Evolutionary conservation across 2,888 invertebrate species (phyloP).

Genomic region (Xestia ashworthii): DNA sequence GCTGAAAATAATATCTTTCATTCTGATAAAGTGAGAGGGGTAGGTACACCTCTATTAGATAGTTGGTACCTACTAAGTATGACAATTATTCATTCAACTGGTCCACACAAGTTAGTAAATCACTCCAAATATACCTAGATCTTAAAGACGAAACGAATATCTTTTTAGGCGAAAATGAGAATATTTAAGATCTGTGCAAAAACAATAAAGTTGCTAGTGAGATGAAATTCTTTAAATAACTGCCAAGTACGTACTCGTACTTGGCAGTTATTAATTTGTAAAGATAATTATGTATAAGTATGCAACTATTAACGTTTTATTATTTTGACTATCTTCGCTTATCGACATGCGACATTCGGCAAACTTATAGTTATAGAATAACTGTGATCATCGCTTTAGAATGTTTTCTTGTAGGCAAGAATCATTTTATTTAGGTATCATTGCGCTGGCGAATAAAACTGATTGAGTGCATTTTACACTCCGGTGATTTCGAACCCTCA

Average conservation of each 20-base stretch:
- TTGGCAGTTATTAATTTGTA: not conserved
- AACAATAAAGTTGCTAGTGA: not conserved
- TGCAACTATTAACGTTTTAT: not conserved
- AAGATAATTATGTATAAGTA: not conserved
- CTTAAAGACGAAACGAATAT: no score
- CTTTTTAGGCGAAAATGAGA: not conserved
- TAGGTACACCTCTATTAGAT: not conserved
- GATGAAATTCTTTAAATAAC: not conserved
- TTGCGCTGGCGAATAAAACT: not conserved
- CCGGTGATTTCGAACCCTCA: conserved; percentile 9
- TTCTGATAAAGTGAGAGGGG: no score
- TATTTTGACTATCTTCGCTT: not conserved
- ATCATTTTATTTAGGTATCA: not conserved
- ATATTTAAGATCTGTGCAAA: not conserved
- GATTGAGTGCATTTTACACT: conserved; percentile 3
- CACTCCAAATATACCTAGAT: not conserved
- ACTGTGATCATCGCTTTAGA: not conserved
- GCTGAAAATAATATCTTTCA: no score
- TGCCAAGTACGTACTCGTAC: not conserved
- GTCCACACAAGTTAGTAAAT: not conserved
- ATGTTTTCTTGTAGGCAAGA: not conserved
- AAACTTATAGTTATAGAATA: not conserved
- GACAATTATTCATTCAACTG: not conserved
- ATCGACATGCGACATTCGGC: not conserved
- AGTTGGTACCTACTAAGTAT: not conserved